Evolutionary conservation across 2,113 vertebrate species (phyloP).

Genomic region (Dasypus novemcinctus): DNA sequence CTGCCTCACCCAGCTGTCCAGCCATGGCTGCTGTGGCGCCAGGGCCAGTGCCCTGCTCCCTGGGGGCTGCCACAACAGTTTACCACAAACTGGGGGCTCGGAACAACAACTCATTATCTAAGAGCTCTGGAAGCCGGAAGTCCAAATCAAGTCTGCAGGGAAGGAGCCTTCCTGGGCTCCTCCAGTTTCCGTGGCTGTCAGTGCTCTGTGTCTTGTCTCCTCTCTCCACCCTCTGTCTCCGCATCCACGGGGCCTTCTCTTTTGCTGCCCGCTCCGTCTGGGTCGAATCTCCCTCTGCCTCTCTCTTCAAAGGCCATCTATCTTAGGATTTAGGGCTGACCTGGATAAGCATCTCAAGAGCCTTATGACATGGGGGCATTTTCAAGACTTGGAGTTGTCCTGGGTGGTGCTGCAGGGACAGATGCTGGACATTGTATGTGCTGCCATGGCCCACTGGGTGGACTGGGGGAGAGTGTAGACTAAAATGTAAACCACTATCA

Average conservation of each 20-base stretch:
- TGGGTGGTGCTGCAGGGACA: no score
- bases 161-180: background rate
- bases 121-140: background rate
- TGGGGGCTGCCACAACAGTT: no score
- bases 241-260: no score
- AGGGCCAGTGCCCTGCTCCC: background rate
- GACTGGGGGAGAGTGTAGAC: no score
- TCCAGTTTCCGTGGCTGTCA: background rate
- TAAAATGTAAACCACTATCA: no score
- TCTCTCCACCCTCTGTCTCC: background rate
- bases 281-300: background rate
- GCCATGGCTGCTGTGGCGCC: background rate
- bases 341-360: background rate
- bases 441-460: no score
- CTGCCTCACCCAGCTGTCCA: background rate
- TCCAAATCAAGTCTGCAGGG: background rate
- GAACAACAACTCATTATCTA: background rate
- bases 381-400: no score
- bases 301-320: background rate
- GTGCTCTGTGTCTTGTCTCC: no score
- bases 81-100: background rate
- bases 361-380: no score
- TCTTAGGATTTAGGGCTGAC: background rate
- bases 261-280: rapidly evolving
- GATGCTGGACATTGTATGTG: no score